A percentile compares a stretch with the other conserved stretches of the same genome.
These are phyloP conservation scores for Flabesymbios commensalis DNA, from an alignment of 2,888 invertebrate species.

Conservation along the genomic window DNA sequence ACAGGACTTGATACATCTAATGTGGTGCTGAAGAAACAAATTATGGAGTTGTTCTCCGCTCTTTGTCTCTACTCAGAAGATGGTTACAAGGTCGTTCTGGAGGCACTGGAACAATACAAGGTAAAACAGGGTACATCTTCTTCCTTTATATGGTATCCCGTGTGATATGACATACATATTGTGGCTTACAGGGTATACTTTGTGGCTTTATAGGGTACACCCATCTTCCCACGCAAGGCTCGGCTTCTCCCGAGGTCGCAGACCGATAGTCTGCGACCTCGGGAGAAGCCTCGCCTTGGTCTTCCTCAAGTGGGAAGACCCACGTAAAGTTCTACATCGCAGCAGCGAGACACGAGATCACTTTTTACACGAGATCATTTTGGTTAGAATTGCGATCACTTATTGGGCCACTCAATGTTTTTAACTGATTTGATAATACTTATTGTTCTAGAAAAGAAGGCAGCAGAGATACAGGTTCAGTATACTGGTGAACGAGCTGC, in stretches of 20 bases:
- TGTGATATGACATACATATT: too few species aligned
- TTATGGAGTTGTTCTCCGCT: conserved; percentile 91
- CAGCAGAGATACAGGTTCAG: conserved; percentile 78
- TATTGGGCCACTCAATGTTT: background rate
- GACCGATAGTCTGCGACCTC: too few species aligned
- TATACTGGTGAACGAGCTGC: conserved; percentile 85
- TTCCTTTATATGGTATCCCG: background rate
- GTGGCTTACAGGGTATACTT: too few species aligned
- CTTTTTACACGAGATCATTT: background rate
- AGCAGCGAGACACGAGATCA: background rate
- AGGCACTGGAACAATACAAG: conserved; percentile 91
- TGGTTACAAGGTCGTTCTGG: conserved; percentile 62
- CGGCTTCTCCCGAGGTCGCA: too few species aligned
- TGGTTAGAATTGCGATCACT: background rate
- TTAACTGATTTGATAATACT: background rate
- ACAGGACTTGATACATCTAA: conserved; percentile 86
- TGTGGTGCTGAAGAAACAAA: conserved; percentile 91
- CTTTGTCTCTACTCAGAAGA: conserved; percentile 91
- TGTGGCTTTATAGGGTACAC: too few species aligned
- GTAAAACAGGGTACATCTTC: conserved; percentile 63
- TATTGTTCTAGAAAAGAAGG: background rate
- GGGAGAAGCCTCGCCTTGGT: too few species aligned
- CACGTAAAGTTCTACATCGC: background rate
- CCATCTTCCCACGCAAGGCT: too few species aligned
- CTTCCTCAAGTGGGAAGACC: too few species aligned